Evolutionary conservation across 2,113 vertebrate genomes (phyloP).

Genomic region (Nestor notabilis): DNA sequence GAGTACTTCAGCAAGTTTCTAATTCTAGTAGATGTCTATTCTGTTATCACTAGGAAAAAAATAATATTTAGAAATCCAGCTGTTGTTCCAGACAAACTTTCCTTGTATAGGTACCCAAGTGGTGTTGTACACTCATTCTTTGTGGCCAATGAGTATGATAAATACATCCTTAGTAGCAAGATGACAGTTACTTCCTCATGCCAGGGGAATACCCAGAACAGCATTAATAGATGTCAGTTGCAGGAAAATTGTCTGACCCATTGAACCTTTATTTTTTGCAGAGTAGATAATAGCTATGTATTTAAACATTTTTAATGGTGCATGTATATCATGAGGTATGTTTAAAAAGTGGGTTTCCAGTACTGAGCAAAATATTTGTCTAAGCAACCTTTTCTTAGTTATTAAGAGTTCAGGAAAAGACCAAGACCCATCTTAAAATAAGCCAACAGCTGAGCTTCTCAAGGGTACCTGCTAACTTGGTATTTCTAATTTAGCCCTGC

Average conservation of each 20-base stretch:
- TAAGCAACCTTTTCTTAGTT: not conserved
- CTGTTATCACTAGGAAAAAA: not conserved
- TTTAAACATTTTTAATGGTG: not conserved
- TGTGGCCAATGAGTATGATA: not conserved
- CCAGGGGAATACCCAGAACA: not conserved
- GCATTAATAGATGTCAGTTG: not conserved
- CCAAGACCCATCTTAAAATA: not conserved
- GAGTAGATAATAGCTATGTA: not conserved
- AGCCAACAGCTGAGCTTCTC: not conserved
- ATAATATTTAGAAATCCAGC: not conserved
- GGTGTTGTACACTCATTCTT: slow-evolving; percentile 5
- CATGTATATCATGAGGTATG: not conserved
- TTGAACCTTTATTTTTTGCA: not conserved
- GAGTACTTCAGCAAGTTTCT: not conserved
- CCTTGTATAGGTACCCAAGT: not conserved
- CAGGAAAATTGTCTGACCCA: not conserved
- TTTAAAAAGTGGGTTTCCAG: not conserved
- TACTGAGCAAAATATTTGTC: not conserved
- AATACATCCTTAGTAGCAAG: slow-evolving; percentile 34
- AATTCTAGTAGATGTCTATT: not conserved
- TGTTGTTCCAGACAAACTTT: not conserved
- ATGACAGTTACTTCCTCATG: slow-evolving; percentile 26
- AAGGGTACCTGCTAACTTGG: not conserved
- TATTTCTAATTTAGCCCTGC: not conserved
- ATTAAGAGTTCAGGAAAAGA: not conserved